Base-by-base conservation (phyloP, 2,797 vertebrate genomes). In the Otus scops region DNA sequence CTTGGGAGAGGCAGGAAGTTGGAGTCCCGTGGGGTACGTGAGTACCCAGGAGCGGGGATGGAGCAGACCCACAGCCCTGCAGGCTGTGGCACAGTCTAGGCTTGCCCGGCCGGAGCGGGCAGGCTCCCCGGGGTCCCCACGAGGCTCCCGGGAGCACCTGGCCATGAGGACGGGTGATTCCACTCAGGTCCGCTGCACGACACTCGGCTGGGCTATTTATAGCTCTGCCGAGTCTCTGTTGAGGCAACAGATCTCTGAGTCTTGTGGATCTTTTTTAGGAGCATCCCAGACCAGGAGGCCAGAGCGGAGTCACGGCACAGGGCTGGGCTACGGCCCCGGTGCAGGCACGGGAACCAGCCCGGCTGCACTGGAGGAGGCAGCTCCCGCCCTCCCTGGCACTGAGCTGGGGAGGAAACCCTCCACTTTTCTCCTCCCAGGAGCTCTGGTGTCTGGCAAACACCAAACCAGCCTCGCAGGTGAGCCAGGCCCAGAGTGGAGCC, bases 191-290 rank as follows among this genome's bases (percentile, higher is more conserved):
- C 36, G 3, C 85, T 78, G 92, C 88, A 30, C 19, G 50, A 36
- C 34, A 13, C 90, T 81, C 18, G 77, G 73, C 93, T 77, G 90
- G 32, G 81, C 78, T 94, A 93, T 95, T 95, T 95, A 89, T 94
- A 95, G 85, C 84, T 59, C 61, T 77, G 73, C 56, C 4, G 16
- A 92, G 85, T 13, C 47, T 81, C 81, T 87, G 74, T 41, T 54
- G 85, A 94, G 92, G 88, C 90, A 94, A 88, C 78, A 61, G 30
- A 83, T 68, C 82, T 56, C 84, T 51, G 76, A 87, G 67, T 32
- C 73, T 8, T 22, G 51, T 60, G 71, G 53, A 92, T 80, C 22
- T 39, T 47, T 22, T 89, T 54, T 9, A 50, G 6, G 75, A 95
- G 78, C 85, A 75, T 56, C 76, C 82, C 85, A 77, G 70, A 14